These are phyloP conservation scores for Puma concolor DNA, from an alignment of 2,113 vertebrate genomes.

Conservation along the genomic window DNA sequence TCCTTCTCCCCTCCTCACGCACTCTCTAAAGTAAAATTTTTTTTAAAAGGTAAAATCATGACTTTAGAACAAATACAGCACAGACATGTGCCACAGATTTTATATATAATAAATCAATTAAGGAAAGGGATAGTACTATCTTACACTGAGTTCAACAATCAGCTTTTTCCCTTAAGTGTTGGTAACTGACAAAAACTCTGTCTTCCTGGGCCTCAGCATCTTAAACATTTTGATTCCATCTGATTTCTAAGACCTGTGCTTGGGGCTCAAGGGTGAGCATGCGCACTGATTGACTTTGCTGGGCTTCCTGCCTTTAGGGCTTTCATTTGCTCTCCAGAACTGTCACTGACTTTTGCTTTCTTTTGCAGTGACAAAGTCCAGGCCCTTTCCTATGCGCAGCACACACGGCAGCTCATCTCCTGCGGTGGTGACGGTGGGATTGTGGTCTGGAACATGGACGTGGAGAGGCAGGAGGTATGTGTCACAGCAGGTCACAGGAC, in stretches of 20 bases:
- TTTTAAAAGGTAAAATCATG: neutral
- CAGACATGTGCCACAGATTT: neutral
- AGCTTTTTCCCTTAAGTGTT: neutral
- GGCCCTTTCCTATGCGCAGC: conserved; percentile 95
- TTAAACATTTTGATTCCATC: neutral
- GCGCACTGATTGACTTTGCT: neutral
- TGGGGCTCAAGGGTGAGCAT: neutral
- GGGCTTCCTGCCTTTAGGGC: neutral
- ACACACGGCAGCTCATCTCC: conserved; percentile 97
- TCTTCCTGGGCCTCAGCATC: neutral
- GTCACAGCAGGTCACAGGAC: neutral
- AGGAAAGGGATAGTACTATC: neutral
- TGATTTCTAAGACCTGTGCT: neutral
- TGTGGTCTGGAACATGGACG: conserved; percentile 99
- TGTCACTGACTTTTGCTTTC: conserved; percentile 31
- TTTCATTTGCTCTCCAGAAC: neutral
- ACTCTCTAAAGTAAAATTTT: neutral
- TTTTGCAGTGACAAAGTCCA: conserved; percentile 94
- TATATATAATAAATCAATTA: neutral
- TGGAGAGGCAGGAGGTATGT: conserved; percentile 96
- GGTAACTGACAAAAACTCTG: neutral
- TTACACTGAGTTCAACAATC: neutral
- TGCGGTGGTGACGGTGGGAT: conserved; percentile 96
- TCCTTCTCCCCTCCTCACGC: too few species aligned
- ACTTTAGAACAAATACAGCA: neutral